These are phyloP conservation scores for Lacerta bilineata DNA, from an alignment of 2,797 vertebrate species.

Conservation along the genomic window DNA sequence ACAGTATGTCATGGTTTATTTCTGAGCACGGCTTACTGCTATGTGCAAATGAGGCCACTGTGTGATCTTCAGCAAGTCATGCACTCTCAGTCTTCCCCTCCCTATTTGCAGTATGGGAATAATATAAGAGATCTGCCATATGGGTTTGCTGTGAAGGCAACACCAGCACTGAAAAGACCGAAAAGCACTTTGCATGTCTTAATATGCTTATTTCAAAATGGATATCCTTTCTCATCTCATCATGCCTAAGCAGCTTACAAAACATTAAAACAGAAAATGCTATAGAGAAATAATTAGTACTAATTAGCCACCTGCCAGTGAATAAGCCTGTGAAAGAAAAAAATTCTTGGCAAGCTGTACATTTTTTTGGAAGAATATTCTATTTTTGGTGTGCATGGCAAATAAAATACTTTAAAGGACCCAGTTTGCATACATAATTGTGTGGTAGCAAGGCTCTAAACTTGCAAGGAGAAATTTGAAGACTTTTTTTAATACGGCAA, in stretches of 20 bases:
- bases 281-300: conserved; percentile 14
- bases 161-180: not conserved
- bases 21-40: too few relatives aligned
- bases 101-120: not conserved
- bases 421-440: conserved; percentile 5
- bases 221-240: conserved; percentile 20
- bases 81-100: not conserved
- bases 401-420: conserved; percentile 11
- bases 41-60: too few relatives aligned
- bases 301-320: not conserved
- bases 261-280: conserved; percentile 5
- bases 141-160: too few relatives aligned
- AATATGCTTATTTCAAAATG: conserved; percentile 13
- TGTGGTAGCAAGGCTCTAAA: not conserved
- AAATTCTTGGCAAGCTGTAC: conserved; percentile 5
- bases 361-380: conserved; percentile 29
- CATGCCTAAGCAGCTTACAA: conserved; percentile 17
- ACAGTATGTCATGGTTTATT: too few relatives aligned
- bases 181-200: not conserved
- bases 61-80: not conserved
- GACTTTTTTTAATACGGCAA: not conserved
- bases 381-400: not conserved
- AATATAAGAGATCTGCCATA: not conserved
- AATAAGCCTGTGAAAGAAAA: not conserved
- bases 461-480: not conserved